Conservation (phyloP, 2,888 invertebrate genomes). For the Sycophila texana region DNA sequence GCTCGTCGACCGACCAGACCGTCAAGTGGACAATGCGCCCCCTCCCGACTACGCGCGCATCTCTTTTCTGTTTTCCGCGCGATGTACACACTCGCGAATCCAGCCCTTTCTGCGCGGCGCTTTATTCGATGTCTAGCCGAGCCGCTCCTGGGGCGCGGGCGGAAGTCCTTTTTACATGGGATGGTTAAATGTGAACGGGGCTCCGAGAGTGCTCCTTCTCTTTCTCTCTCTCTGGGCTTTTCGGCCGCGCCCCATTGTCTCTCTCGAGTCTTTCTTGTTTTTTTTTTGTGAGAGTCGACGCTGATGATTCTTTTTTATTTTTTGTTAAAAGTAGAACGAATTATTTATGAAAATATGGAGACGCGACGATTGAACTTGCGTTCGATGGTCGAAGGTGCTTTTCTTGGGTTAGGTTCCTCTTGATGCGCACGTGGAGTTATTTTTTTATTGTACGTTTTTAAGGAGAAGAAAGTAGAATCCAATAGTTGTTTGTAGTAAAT, state of each 20-base stretch:
- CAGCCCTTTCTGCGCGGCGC: constrained; percentile 51
- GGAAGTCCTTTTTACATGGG: constrained; percentile 44
- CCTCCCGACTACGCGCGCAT: background rate
- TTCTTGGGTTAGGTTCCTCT: too few species aligned
- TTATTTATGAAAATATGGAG: too few species aligned
- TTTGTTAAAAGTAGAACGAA: too few species aligned
- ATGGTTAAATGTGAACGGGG: background rate
- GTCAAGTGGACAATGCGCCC: constrained; percentile 60
- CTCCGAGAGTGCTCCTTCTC: background rate
- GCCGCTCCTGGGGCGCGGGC: constrained; percentile 3
- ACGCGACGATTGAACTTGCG: too few species aligned
- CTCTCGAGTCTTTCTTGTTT: background rate
- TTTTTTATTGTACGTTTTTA: too few species aligned
- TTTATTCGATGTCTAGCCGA: constrained; percentile 12
- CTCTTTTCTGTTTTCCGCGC: constrained; percentile 8
- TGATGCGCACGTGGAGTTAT: too few species aligned
- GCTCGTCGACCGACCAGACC: background rate
- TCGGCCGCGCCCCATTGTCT: constrained; percentile 10
- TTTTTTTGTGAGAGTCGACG: background rate
- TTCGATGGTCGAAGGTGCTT: too few species aligned
- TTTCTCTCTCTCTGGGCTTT: too few species aligned
- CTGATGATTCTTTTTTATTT: too few species aligned
- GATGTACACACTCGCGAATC: constrained; percentile 6
- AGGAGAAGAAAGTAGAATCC: too few species aligned
- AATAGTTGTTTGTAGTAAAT: too few species aligned